Evolutionary conservation across 2,113 vertebrate species (phyloP).

Genomic region (Albula goreensis): DNA sequence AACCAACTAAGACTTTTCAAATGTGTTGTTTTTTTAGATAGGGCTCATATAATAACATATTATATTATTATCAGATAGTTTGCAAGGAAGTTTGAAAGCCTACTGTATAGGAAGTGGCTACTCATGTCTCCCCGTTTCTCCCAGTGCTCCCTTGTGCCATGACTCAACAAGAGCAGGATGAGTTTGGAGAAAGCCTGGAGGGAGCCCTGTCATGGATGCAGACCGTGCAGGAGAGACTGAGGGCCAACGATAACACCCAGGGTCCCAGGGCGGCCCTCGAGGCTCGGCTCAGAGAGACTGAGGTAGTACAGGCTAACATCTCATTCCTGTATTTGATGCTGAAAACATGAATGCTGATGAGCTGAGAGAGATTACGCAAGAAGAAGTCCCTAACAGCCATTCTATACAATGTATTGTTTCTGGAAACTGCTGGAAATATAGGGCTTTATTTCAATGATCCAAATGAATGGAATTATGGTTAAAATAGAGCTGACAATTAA

Average conservation of each 20-base stretch:
- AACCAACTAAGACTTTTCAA: too few species aligned
- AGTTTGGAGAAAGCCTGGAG: slow-evolving; percentile 79
- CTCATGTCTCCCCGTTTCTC: neutral
- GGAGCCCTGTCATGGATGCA: slow-evolving; percentile 85
- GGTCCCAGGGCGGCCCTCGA: slow-evolving; percentile 85
- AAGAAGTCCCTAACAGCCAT: neutral
- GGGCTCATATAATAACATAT: too few species aligned
- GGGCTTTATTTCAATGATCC: too few species aligned
- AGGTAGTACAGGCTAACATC: slow-evolving; percentile 68
- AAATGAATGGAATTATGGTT: too few species aligned
- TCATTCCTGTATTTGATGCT: slow-evolving; percentile 2
- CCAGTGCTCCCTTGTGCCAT: slow-evolving; percentile 58
- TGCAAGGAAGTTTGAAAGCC: neutral
- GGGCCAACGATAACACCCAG: slow-evolving; percentile 84
- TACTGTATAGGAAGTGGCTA: neutral
- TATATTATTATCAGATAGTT: too few species aligned
- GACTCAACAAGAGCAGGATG: slow-evolving; percentile 84
- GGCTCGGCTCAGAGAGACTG: slow-evolving; percentile 83
- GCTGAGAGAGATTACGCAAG: neutral
- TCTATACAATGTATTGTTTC: neutral
- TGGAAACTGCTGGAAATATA: too few species aligned
- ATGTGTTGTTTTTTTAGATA: too few species aligned
- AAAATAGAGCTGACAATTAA: too few species aligned
- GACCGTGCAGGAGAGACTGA: slow-evolving; percentile 79
- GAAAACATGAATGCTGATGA: neutral